Evolutionary conservation across 1,140 invertebrate genomes (phyloP), one percentile per base, ranked within the genome.

Genomic region (Protaetia brevitarsis): DNA sequence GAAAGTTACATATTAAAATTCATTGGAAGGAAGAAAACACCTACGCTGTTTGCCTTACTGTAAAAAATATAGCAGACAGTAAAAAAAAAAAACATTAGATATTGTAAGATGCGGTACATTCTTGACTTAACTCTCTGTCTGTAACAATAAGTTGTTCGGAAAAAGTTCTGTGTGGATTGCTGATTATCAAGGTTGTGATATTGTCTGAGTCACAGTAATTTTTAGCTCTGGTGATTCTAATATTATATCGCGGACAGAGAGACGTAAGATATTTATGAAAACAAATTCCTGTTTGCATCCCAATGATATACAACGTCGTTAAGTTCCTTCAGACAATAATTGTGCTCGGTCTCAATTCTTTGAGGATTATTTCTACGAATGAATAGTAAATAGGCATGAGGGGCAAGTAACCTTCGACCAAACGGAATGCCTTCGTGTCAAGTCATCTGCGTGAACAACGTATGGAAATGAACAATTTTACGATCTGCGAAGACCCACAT

Each of bases 401-500:
- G 19, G 41, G 41, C 41, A 51, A 51, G 26, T 51, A 51, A 51
- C 41, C 41, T 51, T 51, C 41, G 19, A 7, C 19, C 41, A 23
- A 51, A 51, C 19, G 41, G 26, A 51, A 51, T 51, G 26, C 41
- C 26, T 51, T 51, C 26, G 19, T 10, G 19, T 51, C 41, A 19
- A 51, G 41, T 51, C 41, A 51, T 51, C 41, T 23, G 41, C 41
- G 41, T 23, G 26, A 51, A 51, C 41, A 26, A 19, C 41, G 19
- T 51, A 51, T 51, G 41, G 41, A 51, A 51, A 51, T 51, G 41
- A 51, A 23, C 5, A 51, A 10, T 51, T 51, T 51, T 51, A 51
- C 41, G 41, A 51, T 51, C 19, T 16, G 11, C 19, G 41, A 51
- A 51, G 41, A 51, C 41, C 41, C 41, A 51, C 41, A 51, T 51